Base-by-base conservation (phyloP, 2,888 invertebrate species). In the Sycophila texana region DNA sequence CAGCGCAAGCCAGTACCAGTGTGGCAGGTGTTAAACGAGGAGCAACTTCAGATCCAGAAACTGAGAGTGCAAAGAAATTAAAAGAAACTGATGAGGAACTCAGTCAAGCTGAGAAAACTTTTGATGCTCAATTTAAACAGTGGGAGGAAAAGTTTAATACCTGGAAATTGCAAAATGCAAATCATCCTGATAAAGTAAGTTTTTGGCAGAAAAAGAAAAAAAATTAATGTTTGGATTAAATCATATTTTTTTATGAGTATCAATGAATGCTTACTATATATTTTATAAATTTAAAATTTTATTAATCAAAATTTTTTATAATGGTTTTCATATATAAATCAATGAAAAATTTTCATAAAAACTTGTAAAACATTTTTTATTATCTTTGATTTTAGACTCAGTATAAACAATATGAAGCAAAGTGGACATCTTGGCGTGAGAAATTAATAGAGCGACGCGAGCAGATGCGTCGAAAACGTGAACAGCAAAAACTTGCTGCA, bases 91-190 rank as follows among this genome's bases (percentile, higher is more conserved):
- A 89, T 16, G 89, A 90, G 70, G 88, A 91, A 73, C 84, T 92
- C 58, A 92, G 92, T 0, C 93, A 93, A 84, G 96, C 96, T 85
- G 97, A 97, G 90, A 94, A 94, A 89, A 94, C 95, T 79, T 98
- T 98, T 91, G 96, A 97, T 88, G 94, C 95, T 81, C 96, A 98
- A 89, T 98, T 98, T 89, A 93, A 94, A 86, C 95, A 96, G 87
- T 98, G 98, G 98, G 97, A 97, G 90, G 94, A 95, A 84, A 96
- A 98, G 89, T 98, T 97, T 89, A 94, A 95, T 86, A 95, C 95
- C 85, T 98, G 98, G 98, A 96, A 96, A 88, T 94, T 94, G 82
- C 96, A 97, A 87, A 98, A 98, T 91, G 95, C 94, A 53, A 96
- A 96, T 90, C 97, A 98, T 91, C 98, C 98, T 0, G 97, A 98